Evolutionary conservation across 2,797 vertebrate genomes (phyloP), one percentile per base, ranked within the genome.

Genomic region (Smutsia temminckii): DNA sequence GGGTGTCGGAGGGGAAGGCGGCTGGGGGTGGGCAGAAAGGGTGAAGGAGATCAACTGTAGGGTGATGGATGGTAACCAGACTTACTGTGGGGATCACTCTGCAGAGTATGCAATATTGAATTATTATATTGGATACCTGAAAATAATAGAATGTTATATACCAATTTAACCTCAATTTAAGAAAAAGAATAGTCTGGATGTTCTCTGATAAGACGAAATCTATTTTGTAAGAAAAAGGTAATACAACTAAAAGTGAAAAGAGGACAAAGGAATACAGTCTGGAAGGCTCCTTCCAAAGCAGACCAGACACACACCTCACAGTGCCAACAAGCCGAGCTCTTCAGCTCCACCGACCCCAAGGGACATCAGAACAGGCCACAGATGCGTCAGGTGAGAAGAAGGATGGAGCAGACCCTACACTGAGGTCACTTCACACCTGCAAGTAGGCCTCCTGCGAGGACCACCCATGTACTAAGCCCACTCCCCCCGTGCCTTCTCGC

Each of bases 151-250:
- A 53, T 77, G 11, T 51, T 21, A 75, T 23, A 34, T 77, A 12
- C 20, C 20, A 77, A 53, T 77, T 34, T 34, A 53, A 53, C 32
- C 32, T 34, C 32, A 53, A 77, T 32, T 34, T n/a, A 51, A 51
- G 34, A 77, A n/a, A 87, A 88, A 91, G 68, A 66, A n/a, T 27
- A 88, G 23, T 12, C 13, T 71, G 5, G 18, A 74, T 95, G 1
- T 69, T 61, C 91, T 96, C 95, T 84, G 95, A 14, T 59, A 79
- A 46, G 34, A 34, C 88, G 90, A 88, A 69, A 25, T 51, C 49
- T 83, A 71, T 75, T 78, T 93, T 93, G 83, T 3, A 42, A 92
- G 23, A 90, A 88, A 83, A n/a, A 14, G 81, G 25, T 61, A 5
- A 55, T 5, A 68, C 71, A 75, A 21, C 46, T 46, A 93, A 87